Percentiles rank a stretch among this genome's conserved stretches.
Conservation (phyloP, 2,888 invertebrate genomes). For the Synanthedon vespiformis region DNA sequence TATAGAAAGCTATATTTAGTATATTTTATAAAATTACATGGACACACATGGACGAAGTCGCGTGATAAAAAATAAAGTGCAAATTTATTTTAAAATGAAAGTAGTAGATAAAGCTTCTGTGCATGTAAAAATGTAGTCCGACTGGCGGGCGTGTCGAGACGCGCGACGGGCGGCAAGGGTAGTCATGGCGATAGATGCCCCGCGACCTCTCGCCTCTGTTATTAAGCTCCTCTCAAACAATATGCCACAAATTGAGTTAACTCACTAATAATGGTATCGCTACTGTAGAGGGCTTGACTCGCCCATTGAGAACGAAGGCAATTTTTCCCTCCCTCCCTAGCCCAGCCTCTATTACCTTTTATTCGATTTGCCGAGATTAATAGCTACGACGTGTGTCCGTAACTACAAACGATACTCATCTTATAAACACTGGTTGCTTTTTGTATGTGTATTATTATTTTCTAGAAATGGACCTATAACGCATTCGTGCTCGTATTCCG, state of each 20-base stretch:
- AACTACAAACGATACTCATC: conserved; percentile 23
- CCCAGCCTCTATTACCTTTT: conserved; percentile 46
- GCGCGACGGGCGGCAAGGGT: conserved; percentile 38
- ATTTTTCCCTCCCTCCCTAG: conserved; percentile 42
- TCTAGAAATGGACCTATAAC: too few relatives aligned
- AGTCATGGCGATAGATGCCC: conserved; percentile 43
- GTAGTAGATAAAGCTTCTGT: too few relatives aligned
- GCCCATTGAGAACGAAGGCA: conserved; percentile 50
- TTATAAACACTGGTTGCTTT: conserved; percentile 18
- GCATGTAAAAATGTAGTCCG: too few relatives aligned
- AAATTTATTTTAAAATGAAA: too few relatives aligned
- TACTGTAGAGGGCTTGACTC: conserved; percentile 43
- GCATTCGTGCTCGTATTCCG: too few relatives aligned
- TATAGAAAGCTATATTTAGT: too few relatives aligned
- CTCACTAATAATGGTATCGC: conserved; percentile 67
- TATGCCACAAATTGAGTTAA: conserved; percentile 70
- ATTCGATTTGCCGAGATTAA: conserved; percentile 61
- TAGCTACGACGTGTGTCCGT: conserved; percentile 41
- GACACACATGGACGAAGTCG: too few relatives aligned
- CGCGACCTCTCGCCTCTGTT: conserved; percentile 57
- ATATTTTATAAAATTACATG: too few relatives aligned
- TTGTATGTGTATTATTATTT: conserved; percentile 3
- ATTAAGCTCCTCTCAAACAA: conserved; percentile 68
- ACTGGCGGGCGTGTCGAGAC: neutral
- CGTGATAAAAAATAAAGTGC: too few relatives aligned